These are phyloP conservation scores for Henicopernis longicauda DNA, from an alignment of 2,113 vertebrate species.

Conservation along the genomic window DNA sequence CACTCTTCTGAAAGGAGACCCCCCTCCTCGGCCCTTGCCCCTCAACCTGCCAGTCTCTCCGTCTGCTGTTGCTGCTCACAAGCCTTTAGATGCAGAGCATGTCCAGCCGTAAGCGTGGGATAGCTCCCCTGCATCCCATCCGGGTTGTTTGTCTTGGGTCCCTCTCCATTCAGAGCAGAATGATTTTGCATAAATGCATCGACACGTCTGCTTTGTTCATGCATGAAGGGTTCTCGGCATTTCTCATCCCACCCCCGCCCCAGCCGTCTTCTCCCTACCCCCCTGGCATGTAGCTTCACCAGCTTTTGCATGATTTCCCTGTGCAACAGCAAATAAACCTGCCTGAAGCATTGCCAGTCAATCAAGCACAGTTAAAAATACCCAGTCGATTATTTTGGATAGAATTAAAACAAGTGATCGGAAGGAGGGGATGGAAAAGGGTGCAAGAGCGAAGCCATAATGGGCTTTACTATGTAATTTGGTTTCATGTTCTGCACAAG, in stretches of 20 bases:
- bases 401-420: background rate
- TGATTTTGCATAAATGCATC: constrained; percentile 39
- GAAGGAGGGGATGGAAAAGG: constrained; percentile 28
- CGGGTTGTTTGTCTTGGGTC: constrained; percentile 48
- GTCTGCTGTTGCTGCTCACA: constrained; percentile 10
- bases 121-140: constrained; percentile 48
- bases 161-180: constrained; percentile 45
- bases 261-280: background rate
- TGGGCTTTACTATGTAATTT: constrained; percentile 71
- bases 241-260: background rate
- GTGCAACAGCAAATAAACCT: background rate
- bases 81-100: constrained; percentile 61
- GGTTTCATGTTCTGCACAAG: constrained; percentile 74
- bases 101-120: constrained; percentile 44
- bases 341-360: background rate
- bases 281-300: background rate
- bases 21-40: constrained; percentile 55
- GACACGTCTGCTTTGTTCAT: constrained; percentile 50
- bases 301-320: background rate
- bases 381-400: background rate
- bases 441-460: constrained; percentile 30
- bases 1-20: constrained; percentile 45
- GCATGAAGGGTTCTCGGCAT: constrained; percentile 5
- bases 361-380: background rate
- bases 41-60: constrained; percentile 50